phyloP scores from a whole-genome alignment of 2,113 vertebrate species.

The Forbesichthys papilliferus region DNA sequence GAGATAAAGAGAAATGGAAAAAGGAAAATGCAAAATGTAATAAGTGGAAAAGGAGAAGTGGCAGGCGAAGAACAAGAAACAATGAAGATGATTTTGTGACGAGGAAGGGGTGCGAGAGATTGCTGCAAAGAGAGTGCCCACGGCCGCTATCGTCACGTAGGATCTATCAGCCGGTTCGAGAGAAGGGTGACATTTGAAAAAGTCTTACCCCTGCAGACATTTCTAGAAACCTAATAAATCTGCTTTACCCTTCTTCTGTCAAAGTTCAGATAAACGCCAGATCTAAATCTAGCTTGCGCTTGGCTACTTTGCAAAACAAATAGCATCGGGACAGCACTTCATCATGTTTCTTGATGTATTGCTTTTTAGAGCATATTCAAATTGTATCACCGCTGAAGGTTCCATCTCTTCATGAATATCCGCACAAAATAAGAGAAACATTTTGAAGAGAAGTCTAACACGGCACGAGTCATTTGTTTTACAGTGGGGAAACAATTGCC shows the following conservation, averaged over 20 bases:
- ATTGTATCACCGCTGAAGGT: background rate
- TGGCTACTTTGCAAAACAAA: no score
- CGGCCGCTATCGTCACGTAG: background rate
- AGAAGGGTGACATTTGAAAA: conserved; percentile 23
- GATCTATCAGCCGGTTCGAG: conserved; percentile 14
- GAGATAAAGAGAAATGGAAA: conserved; percentile 1
- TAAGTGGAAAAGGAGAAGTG: conserved; percentile 15
- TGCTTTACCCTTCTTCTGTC: conserved; percentile 6
- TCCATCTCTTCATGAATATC: background rate
- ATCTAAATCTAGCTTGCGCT: background rate
- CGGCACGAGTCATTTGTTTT: conserved; percentile 15
- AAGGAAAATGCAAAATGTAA: conserved; percentile 7
- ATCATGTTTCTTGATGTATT: background rate
- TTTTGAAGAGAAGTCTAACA: background rate
- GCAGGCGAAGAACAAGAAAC: conserved; percentile 11
- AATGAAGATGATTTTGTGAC: conserved; percentile 18
- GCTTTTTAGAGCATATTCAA: background rate
- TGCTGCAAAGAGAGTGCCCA: conserved; percentile 3
- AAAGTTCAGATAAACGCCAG: conserved; percentile 1
- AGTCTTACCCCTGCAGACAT: conserved; percentile 5
- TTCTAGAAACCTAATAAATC: conserved; percentile 15
- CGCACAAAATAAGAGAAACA: background rate
- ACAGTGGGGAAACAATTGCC: conserved; percentile 18
- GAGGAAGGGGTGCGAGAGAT: conserved; percentile 2
- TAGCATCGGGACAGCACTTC: background rate